phyloP scores from a whole-genome alignment of 2,113 vertebrate genomes.

The Pollachius pollachius region DNA sequence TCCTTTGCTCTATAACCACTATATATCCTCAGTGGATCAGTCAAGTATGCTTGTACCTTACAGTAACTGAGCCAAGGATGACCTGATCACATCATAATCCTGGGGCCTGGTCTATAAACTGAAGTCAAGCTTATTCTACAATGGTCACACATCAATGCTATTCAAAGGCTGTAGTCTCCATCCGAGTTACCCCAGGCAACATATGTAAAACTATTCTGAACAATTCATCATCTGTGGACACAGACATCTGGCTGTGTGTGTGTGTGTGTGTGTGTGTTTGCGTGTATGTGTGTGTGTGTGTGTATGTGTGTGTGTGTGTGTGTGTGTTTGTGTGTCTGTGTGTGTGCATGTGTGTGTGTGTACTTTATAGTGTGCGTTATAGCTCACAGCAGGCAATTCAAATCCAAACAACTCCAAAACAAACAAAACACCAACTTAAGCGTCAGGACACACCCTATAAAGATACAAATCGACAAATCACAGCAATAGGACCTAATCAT shows the following conservation, averaged over 20 bases:
- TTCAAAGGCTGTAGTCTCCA: constrained; percentile 53
- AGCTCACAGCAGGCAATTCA: no score
- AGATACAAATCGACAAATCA: no score
- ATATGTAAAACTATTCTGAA: constrained; percentile 55
- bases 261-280: constrained; percentile 7
- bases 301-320: background rate
- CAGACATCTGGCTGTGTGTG: constrained; percentile 1
- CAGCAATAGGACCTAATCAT: no score
- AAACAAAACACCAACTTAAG: no score
- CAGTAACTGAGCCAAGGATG: no score
- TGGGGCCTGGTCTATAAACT: no score
- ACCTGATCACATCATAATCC: no score
- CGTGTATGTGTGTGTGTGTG: background rate
- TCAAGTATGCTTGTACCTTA: no score
- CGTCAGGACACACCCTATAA: no score
- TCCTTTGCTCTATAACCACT: no score
- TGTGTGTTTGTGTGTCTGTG: background rate
- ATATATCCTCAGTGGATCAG: no score
- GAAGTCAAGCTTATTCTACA: constrained; percentile 10
- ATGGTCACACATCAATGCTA: constrained; percentile 16
- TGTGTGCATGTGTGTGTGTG: constrained; percentile 9
- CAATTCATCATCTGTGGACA: constrained; percentile 34
- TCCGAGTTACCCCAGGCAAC: constrained; percentile 9
- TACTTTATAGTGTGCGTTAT: background rate
- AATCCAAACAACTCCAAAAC: no score